Percentiles rank a stretch among this genome's conserved stretches.
Conservation (phyloP, 2,797 vertebrate species). For the Denticeps clupeoides region DNA sequence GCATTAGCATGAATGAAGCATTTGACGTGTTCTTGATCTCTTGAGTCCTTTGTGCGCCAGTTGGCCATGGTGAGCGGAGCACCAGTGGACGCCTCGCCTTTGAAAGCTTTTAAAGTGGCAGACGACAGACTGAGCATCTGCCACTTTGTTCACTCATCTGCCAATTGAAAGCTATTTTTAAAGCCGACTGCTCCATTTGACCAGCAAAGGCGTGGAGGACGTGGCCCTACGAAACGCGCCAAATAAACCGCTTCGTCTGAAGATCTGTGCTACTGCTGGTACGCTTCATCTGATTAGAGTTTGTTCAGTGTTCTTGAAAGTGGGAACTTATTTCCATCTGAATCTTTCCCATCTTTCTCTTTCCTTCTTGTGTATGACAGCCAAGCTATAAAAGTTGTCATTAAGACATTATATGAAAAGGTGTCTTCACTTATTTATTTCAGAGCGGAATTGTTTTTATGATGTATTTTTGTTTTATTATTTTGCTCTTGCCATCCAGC, state of each 20-base stretch:
- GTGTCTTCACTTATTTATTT: no score
- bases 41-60: slow-evolving; percentile 10
- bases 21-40: slow-evolving; percentile 28
- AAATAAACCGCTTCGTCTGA: slow-evolving; percentile 4
- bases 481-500: no score
- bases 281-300: neutral
- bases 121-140: slow-evolving; percentile 26
- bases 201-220: slow-evolving; percentile 10
- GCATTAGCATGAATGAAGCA: slow-evolving; percentile 17
- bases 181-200: slow-evolving; percentile 23
- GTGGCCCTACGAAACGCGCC: slow-evolving; percentile 18
- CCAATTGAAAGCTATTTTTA: slow-evolving; percentile 26
- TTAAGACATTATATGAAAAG: no score
- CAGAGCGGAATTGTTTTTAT: no score
- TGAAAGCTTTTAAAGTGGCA: slow-evolving; percentile 30
- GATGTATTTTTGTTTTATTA: no score
- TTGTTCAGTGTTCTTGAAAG: neutral
- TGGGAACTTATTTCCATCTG: neutral
- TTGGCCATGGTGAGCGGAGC: slow-evolving; percentile 22
- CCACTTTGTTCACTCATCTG: slow-evolving; percentile 18
- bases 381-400: no score
- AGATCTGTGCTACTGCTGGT: neutral
- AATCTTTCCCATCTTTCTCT: no score
- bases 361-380: no score
- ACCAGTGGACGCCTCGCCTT: slow-evolving; percentile 15